Evolutionary conservation across 2,888 invertebrate genomes (phyloP).

Genomic region (Folsomia candida): DNA sequence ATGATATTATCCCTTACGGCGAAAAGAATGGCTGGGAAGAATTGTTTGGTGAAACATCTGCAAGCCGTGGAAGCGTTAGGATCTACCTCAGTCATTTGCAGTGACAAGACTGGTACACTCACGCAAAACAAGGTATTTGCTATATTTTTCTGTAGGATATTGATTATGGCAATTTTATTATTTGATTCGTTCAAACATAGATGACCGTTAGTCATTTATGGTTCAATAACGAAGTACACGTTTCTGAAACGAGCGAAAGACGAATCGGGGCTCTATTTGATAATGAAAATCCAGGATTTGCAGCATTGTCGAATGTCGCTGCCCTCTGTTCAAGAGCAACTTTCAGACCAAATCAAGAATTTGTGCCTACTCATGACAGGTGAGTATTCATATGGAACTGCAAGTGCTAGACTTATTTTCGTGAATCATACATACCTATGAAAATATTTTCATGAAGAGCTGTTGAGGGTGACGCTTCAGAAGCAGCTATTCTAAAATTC

Average conservation of each 20-base stretch:
- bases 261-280: constrained; percentile 38
- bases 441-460: constrained; percentile 17
- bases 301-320: constrained; percentile 62
- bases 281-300: constrained; percentile 53
- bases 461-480: constrained; percentile 45
- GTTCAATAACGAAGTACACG: constrained; percentile 68
- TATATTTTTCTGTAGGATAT: background rate
- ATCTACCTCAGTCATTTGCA: constrained; percentile 76
- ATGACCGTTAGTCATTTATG: constrained; percentile 61
- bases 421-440: background rate
- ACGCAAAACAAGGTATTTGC: constrained; percentile 77
- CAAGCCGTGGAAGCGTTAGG: constrained; percentile 78
- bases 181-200: no score
- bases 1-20: constrained; percentile 72
- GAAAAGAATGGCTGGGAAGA: constrained; percentile 75
- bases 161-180: no score
- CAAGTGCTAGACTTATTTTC: background rate
- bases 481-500: constrained; percentile 70
- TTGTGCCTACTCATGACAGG: constrained; percentile 57
- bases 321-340: constrained; percentile 70
- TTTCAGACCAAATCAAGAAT: constrained; percentile 61
- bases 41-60: constrained; percentile 75
- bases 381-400: constrained; percentile 25
- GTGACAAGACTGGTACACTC: constrained; percentile 72
- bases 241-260: constrained; percentile 61